Conservation (phyloP, 1,140 invertebrate species). For the Nymphalis io region DNA sequence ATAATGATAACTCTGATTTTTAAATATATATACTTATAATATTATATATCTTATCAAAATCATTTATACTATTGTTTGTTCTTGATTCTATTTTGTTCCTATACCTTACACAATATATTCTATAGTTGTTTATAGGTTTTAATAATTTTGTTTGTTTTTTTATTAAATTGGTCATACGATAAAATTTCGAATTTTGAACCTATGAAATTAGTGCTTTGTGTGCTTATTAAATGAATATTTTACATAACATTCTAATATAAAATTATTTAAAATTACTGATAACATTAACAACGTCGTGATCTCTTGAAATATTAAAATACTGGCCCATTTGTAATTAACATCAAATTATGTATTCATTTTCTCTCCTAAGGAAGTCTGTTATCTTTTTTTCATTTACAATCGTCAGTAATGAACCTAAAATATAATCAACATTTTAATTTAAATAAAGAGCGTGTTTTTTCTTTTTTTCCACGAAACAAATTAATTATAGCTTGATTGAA, state of each 20-base stretch:
- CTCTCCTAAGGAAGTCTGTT: slow-evolving; percentile 17
- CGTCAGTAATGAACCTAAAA: slow-evolving; percentile 27
- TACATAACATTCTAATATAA: neutral
- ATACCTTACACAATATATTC: no score
- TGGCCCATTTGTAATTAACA: slow-evolving; percentile 22
- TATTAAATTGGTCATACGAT: no score
- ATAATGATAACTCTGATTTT: no score
- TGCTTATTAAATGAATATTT: no score
- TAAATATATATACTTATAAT: no score
- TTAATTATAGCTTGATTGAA: neutral
- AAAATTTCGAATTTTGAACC: no score
- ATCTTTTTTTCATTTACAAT: slow-evolving; percentile 17
- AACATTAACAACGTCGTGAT: neutral
- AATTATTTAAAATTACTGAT: neutral
- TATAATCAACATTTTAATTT: slow-evolving; percentile 22
- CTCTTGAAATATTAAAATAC: slow-evolving; percentile 9
- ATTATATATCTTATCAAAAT: no score
- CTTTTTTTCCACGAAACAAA: neutral
- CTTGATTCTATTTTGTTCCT: no score
- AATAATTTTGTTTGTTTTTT: no score
- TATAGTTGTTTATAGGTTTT: no score
- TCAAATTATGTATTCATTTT: slow-evolving; percentile 25
- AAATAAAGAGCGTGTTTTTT: neutral
- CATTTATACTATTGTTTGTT: no score
- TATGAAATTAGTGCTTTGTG: no score